Evolutionary conservation across 2,888 invertebrate species (phyloP).

Genomic region (Iselma pallidipennis): DNA sequence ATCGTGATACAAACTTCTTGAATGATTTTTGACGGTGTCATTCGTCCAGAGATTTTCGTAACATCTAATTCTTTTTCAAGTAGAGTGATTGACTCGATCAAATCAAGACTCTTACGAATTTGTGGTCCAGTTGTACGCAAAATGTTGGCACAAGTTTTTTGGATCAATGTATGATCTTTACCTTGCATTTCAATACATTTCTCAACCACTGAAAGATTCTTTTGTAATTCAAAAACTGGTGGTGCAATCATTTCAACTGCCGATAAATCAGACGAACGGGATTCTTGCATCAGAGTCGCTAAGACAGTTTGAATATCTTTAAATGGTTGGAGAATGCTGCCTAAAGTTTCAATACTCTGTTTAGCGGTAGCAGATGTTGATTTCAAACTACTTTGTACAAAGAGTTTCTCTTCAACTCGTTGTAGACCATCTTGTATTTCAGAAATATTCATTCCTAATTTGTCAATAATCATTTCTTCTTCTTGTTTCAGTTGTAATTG

Average conservation of each 20-base stretch:
- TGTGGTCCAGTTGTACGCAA: slow-evolving; percentile 64
- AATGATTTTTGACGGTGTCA: slow-evolving; percentile 53
- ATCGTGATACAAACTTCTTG: slow-evolving; percentile 61
- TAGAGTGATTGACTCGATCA: slow-evolving; percentile 59
- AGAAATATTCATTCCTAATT: slow-evolving; percentile 52
- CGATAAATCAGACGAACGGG: slow-evolving; percentile 56
- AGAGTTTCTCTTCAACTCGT: slow-evolving; percentile 67
- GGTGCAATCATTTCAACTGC: slow-evolving; percentile 62
- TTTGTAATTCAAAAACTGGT: slow-evolving; percentile 67
- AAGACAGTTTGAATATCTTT: slow-evolving; percentile 67
- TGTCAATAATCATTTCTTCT: slow-evolving; percentile 44
- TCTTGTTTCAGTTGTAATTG: slow-evolving; percentile 51
- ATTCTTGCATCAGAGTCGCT: slow-evolving; percentile 58
- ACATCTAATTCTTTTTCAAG: slow-evolving; percentile 55
- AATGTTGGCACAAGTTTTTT: slow-evolving; percentile 69
- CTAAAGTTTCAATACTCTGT: slow-evolving; percentile 68
- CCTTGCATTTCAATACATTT: slow-evolving; percentile 71
- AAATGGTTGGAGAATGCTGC: slow-evolving; percentile 65
- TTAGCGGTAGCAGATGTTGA: slow-evolving; percentile 69
- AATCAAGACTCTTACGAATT: slow-evolving; percentile 60
- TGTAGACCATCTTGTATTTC: slow-evolving; percentile 62
- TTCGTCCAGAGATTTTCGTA: slow-evolving; percentile 48
- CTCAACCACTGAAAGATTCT: slow-evolving; percentile 67
- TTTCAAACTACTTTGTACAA: slow-evolving; percentile 68
- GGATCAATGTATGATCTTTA: slow-evolving; percentile 68